Evolutionary conservation across 2,113 vertebrate species (phyloP).

Genomic region (Motacilla alba): DNA sequence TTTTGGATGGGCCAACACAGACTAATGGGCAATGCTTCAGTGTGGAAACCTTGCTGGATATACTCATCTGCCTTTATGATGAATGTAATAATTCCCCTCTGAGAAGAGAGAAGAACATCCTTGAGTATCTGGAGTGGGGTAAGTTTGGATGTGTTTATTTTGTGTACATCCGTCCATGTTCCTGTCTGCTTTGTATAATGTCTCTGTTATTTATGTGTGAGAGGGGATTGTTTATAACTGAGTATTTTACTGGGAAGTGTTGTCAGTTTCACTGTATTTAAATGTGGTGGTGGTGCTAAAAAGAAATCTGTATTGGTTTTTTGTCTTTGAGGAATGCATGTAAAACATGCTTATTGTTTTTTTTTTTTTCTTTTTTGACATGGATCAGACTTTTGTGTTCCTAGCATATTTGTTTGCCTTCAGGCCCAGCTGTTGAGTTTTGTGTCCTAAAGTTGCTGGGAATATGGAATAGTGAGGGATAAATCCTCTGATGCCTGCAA

Average conservation of each 20-base stretch:
- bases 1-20: constrained; percentile 91
- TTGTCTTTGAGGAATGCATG: background rate
- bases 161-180: background rate
- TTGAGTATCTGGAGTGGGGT: constrained; percentile 98
- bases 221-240: background rate
- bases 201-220: background rate
- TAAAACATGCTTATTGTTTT: background rate
- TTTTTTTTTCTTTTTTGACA: background rate
- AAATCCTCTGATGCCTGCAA: background rate
- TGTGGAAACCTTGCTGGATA: constrained; percentile 94
- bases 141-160: constrained; percentile 68
- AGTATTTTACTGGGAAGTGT: background rate
- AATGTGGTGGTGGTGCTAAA: background rate
- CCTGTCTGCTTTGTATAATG: constrained; percentile 2
- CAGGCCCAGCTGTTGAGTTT: constrained; percentile 8
- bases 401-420: background rate
- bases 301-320: background rate
- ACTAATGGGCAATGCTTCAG: constrained; percentile 90
- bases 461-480: background rate
- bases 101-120: constrained; percentile 94
- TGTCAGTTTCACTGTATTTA: background rate
- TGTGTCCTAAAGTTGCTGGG: background rate
- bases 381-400: background rate
- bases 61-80: constrained; percentile 96
- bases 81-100: constrained; percentile 96